Percentiles rank a stretch among this genome's conserved stretches.
Evolutionary conservation across 2,888 invertebrate genomes (phyloP).

Genomic region (Fissipunctia ypsillon): DNA sequence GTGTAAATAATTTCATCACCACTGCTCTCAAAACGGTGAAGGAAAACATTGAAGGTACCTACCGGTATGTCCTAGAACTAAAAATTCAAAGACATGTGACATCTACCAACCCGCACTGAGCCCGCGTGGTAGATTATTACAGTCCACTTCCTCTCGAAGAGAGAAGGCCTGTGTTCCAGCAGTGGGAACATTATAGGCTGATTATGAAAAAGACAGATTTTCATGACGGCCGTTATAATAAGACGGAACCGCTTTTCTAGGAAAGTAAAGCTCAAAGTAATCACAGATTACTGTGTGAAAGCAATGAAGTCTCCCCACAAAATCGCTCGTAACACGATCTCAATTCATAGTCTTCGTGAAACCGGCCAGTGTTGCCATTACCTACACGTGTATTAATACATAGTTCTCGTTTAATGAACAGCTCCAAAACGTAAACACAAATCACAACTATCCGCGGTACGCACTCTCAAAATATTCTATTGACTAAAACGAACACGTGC

Average conservation of each 20-base stretch:
- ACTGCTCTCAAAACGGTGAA: too few relatives aligned
- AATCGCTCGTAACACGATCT: conserved; percentile 52
- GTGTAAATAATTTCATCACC: too few relatives aligned
- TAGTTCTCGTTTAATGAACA: conserved; percentile 59
- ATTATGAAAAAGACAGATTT: too few relatives aligned
- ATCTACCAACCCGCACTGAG: too few relatives aligned
- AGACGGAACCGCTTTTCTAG: too few relatives aligned
- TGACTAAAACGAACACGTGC: conserved; percentile 77
- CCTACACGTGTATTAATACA: conserved; percentile 44
- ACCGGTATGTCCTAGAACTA: too few relatives aligned
- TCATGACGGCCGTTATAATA: not conserved
- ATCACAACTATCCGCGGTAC: conserved; percentile 67
- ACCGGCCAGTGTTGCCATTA: conserved; percentile 38
- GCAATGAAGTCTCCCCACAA: not conserved
- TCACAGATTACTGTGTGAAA: not conserved
- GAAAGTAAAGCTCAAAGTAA: not conserved
- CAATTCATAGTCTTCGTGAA: conserved; percentile 28
- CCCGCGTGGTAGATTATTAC: too few relatives aligned
- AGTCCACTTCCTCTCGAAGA: too few relatives aligned
- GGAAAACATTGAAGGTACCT: too few relatives aligned
- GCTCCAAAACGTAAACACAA: conserved; percentile 66
- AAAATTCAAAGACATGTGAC: too few relatives aligned
- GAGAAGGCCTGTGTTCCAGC: too few relatives aligned
- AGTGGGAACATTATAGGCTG: too few relatives aligned
- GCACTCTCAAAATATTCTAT: conserved; percentile 78